Conservation (phyloP, 2,797 vertebrate genomes). For the Gallinago nigripennis region DNA sequence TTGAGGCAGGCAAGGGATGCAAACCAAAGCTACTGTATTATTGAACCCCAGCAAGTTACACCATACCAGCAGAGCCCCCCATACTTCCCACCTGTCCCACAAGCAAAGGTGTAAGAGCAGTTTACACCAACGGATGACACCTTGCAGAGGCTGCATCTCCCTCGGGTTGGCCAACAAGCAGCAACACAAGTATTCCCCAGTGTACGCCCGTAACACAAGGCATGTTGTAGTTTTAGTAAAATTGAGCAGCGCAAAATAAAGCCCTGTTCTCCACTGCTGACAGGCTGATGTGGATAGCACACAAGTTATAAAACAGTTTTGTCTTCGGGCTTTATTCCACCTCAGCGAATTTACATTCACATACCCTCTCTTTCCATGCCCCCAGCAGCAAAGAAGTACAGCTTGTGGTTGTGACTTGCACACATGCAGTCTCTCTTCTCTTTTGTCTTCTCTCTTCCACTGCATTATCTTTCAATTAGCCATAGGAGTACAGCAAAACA, state of each 20-base stretch:
- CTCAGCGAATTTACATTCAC: neutral
- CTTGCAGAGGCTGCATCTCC: neutral
- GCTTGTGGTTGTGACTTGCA: neutral
- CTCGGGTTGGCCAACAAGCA: neutral
- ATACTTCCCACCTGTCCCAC: neutral
- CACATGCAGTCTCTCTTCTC: neutral
- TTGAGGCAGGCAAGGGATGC: neutral
- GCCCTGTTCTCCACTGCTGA: neutral
- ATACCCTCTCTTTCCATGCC: neutral
- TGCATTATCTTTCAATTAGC: neutral
- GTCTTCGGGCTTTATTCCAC: neutral
- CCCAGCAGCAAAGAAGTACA: neutral
- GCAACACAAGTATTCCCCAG: neutral
- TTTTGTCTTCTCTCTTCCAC: neutral
- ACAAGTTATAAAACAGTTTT: neutral
- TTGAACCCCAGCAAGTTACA: neutral
- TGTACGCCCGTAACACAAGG: neutral
- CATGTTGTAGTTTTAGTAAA: neutral
- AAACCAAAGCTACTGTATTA: neutral
- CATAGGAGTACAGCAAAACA: neutral
- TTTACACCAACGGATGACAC: rapidly evolving
- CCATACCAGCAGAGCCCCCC: neutral
- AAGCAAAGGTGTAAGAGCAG: neutral
- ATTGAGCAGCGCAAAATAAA: neutral
- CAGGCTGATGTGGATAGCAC: neutral